Conservation (phyloP, 2,888 invertebrate genomes). For the Molorchus minor region DNA sequence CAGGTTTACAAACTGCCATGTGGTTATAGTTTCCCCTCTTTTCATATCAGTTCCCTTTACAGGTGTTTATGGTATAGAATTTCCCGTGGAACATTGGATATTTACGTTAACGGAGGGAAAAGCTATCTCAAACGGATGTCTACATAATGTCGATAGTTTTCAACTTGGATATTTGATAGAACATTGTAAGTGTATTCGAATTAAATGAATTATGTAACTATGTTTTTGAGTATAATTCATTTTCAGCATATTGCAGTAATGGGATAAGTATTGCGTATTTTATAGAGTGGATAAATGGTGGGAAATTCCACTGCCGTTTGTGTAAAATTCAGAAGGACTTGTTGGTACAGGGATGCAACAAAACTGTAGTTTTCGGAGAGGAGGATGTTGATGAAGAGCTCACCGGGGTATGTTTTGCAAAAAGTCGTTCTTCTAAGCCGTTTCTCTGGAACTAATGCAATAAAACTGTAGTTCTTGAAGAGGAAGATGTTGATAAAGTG, state of each 20-base stretch:
- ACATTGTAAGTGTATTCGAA: conserved; percentile 44
- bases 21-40: no score
- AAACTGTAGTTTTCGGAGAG: conserved; percentile 32
- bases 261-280: conserved; percentile 45
- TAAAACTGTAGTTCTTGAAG: no score
- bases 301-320: conserved; percentile 41
- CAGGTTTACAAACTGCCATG: no score
- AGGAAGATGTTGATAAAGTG: no score
- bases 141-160: conserved; percentile 26
- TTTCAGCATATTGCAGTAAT: conserved; percentile 50
- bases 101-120: conserved; percentile 68
- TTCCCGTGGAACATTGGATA: conserved; percentile 68
- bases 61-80: conserved; percentile 61
- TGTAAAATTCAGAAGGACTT: conserved; percentile 32
- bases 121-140: conserved; percentile 67
- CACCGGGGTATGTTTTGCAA: conserved; percentile 45
- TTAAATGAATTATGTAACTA: not conserved
- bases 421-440: conserved; percentile 14
- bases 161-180: conserved; percentile 40
- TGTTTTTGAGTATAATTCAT: no score
- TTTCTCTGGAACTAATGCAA: not conserved
- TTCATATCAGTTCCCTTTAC: conserved; percentile 5
- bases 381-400: conserved; percentile 39
- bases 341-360: conserved; percentile 29
- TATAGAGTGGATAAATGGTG: conserved; percentile 43